Evolutionary conservation across 2,888 invertebrate species (phyloP).

Genomic region (Lithophane ornitopus): DNA sequence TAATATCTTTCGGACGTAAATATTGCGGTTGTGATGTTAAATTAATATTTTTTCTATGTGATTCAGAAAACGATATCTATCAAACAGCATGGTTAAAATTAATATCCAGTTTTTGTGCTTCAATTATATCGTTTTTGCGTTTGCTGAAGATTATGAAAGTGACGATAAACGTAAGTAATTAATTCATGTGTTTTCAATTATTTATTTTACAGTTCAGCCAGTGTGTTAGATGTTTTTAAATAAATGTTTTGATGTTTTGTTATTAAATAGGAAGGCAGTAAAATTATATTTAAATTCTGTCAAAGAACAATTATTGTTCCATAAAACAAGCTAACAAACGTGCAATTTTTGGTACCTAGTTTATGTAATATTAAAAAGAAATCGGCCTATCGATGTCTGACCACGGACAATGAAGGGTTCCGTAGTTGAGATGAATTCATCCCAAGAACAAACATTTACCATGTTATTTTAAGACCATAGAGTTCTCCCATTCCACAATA

Average conservation of each 20-base stretch:
- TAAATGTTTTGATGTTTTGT: no score
- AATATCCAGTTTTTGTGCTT: slow-evolving; percentile 69
- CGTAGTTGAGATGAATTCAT: no score
- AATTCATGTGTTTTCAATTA: not conserved
- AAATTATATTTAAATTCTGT: not conserved
- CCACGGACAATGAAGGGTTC: no score
- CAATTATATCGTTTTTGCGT: slow-evolving; percentile 67
- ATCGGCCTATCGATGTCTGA: no score
- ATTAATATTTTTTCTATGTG: slow-evolving; percentile 46
- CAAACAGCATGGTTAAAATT: slow-evolving; percentile 69
- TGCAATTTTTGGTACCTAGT: not conserved
- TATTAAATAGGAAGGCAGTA: no score
- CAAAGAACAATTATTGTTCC: not conserved
- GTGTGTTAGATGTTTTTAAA: not conserved
- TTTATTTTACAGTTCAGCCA: not conserved
- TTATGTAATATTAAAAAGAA: no score
- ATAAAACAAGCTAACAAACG: not conserved
- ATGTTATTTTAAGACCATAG: no score
- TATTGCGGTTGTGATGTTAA: slow-evolving; percentile 17
- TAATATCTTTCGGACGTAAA: slow-evolving; percentile 11
- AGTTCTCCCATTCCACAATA: no score
- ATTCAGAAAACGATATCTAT: slow-evolving; percentile 43
- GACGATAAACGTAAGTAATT: slow-evolving; percentile 79
- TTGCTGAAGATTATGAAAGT: slow-evolving; percentile 78
- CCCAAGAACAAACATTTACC: no score